Evolutionary conservation across 2,888 invertebrate species (phyloP).

Genomic region (Venusia cambrica): DNA sequence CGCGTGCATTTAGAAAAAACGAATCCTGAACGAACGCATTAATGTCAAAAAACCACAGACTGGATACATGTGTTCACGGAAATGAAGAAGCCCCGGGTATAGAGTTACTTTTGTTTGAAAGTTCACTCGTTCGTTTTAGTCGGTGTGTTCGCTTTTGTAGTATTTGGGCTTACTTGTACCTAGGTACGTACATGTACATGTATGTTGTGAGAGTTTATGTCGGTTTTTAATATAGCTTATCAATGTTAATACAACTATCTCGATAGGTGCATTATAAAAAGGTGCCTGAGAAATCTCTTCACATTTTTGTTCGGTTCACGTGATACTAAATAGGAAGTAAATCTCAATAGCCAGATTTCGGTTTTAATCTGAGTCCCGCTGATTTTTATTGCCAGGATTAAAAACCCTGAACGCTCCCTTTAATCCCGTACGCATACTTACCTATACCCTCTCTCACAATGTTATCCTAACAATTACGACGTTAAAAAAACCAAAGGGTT

Average conservation of each 20-base stretch:
- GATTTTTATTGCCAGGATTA: constrained; percentile 24
- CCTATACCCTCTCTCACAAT: constrained; percentile 24
- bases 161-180: constrained; percentile 8
- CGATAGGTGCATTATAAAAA: no score
- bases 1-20: constrained; percentile 14
- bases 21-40: constrained; percentile 17
- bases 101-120: constrained; percentile 18
- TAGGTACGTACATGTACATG: no score
- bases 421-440: constrained; percentile 22
- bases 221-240: no score
- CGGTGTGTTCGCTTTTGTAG: constrained; percentile 8
- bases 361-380: constrained; percentile 17
- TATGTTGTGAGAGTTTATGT: no score
- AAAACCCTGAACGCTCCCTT: constrained; percentile 18
- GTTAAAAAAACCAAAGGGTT: constrained; percentile 44
- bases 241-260: no score
- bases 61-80: constrained; percentile 22
- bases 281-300: no score
- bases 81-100: constrained; percentile 22
- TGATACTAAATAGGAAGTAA: neutral
- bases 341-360: constrained; percentile 13
- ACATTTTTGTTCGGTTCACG: no score
- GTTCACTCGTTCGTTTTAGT: constrained; percentile 14
- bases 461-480: constrained; percentile 49
- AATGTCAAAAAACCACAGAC: constrained; percentile 22